A percentile compares a stretch with the other conserved stretches of the same genome.
phyloP scores from a whole-genome alignment of 2,797 vertebrate species.

The Echiichthys vipera region DNA sequence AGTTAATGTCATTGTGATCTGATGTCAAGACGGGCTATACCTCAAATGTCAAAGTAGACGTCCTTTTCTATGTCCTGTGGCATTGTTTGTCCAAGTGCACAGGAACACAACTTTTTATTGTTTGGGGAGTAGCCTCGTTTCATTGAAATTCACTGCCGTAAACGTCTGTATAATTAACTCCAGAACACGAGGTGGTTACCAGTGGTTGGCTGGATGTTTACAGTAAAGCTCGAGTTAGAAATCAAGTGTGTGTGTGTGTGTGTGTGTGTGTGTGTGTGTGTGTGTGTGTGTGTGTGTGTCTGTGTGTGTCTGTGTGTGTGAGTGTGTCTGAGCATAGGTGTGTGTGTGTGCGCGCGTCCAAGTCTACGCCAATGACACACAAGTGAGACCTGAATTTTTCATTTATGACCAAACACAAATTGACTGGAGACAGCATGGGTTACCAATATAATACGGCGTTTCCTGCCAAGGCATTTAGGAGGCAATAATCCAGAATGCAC shows the following conservation, averaged over 20 bases:
- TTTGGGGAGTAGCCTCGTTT: conserved; percentile 73
- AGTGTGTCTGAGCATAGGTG: conserved; percentile 21
- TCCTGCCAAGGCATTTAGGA: conserved; percentile 72
- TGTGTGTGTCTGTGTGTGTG: conserved; percentile 36
- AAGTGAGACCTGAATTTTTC: conserved; percentile 72
- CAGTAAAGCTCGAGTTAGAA: conserved; percentile 77
- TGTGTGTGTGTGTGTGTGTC: not conserved
- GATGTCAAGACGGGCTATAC: conserved; percentile 61
- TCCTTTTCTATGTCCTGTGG: conserved; percentile 55
- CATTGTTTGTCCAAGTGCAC: conserved; percentile 70
- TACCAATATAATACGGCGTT: conserved; percentile 69
- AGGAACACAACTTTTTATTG: conserved; percentile 73
- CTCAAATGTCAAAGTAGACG: conserved; percentile 55
- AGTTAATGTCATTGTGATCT: conserved; percentile 66
- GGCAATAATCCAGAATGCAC: conserved; percentile 69
- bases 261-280: conserved; percentile 48
- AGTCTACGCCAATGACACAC: conserved; percentile 66
- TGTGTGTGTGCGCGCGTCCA: conserved; percentile 36
- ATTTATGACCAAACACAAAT: conserved; percentile 78
- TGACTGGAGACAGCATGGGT: conserved; percentile 73
- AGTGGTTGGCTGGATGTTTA: conserved; percentile 77
- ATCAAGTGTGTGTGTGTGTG: conserved; percentile 56
- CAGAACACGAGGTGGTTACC: conserved; percentile 79
- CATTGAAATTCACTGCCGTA: conserved; percentile 80
- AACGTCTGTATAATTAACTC: conserved; percentile 83